phyloP scores from a whole-genome alignment of 92 coral and sea anemone species.

The Ricordea florida region DNA sequence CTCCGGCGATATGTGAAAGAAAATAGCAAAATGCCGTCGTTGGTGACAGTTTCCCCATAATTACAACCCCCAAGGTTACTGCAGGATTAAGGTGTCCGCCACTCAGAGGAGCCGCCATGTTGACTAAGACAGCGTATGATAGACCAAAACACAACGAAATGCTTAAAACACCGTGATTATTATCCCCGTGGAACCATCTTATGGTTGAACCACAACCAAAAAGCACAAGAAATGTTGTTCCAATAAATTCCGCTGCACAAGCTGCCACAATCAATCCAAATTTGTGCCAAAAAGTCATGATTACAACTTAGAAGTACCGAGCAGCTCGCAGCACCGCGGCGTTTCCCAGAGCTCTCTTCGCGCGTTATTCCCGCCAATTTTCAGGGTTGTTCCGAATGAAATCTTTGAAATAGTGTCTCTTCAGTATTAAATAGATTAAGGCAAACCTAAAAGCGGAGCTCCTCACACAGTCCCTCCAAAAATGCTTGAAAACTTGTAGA shows the following conservation, averaged over 20 bases:
- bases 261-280: background rate
- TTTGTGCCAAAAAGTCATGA: background rate
- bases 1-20: conserved; percentile 62
- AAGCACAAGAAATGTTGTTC: conserved; percentile 44
- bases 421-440: too few species aligned
- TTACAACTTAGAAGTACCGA: background rate
- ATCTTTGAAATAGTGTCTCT: too few species aligned
- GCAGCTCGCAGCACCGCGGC: too few species aligned
- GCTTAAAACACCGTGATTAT: conserved; percentile 5
- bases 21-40: conserved; percentile 49
- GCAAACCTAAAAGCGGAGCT: too few species aligned
- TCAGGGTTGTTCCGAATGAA: too few species aligned
- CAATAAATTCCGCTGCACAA: conserved; percentile 39
- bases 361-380: too few species aligned
- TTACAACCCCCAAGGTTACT: conserved; percentile 63
- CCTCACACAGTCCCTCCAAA: too few species aligned
- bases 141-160: conserved; percentile 73
- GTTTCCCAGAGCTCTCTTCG: too few species aligned
- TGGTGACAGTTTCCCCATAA: conserved; percentile 44
- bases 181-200: conserved; percentile 10
- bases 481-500: too few species aligned
- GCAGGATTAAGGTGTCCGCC: conserved; percentile 80
- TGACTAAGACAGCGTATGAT: conserved; percentile 46
- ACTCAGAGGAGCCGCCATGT: conserved; percentile 49
- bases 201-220: conserved; percentile 61